Evolutionary conservation across 2,797 vertebrate genomes (phyloP), one percentile per base, ranked within the genome.

Genomic region (Epinephelus coioides): DNA sequence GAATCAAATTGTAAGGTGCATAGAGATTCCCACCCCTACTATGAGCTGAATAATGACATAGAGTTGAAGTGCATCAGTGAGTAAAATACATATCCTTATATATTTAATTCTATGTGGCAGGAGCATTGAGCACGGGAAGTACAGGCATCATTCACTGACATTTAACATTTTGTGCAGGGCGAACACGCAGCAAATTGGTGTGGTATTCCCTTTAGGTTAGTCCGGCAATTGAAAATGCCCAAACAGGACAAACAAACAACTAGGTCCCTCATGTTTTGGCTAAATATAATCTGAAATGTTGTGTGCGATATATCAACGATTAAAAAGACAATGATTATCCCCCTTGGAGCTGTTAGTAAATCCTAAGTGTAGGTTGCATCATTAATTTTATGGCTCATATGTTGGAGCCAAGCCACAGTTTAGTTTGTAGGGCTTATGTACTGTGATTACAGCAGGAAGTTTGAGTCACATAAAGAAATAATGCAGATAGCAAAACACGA

Each of bases 361-460:
- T 69, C 57, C 40, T 71, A 78, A 73, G 76, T 73, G 62, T 53
- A 53, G 63, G 69, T 81, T 64, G 82, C 79, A 82, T 76, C 67
- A 80, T 86, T 86, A 69, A 81, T 49, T 86, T 81, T 60, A 72
- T 60, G 69, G 77, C 72, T 69, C 57, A 50, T 47, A 50, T 43
- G 40, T 60, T 43, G 69, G 63, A 80, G 65, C 40, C 56, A 9
- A 59, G 67, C 65, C 59, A 67, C 51, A 30, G 65, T 63, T 67
- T n/a, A 71, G 54, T 43, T 74, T 68, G 69, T 34, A 69, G 34
- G 38, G 57, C 49, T 73, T 12, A 76, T 18, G 51, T 21, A 38
- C 7, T 25, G 57, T 1, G 1, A 56, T 68, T 51, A 68, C 14
- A 44, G 17, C 1, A 4, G 6, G 34, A 60, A 61, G 54, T 9